Conservation (phyloP, 2,797 vertebrate genomes). For the Pipistrellus kuhlii region DNA sequence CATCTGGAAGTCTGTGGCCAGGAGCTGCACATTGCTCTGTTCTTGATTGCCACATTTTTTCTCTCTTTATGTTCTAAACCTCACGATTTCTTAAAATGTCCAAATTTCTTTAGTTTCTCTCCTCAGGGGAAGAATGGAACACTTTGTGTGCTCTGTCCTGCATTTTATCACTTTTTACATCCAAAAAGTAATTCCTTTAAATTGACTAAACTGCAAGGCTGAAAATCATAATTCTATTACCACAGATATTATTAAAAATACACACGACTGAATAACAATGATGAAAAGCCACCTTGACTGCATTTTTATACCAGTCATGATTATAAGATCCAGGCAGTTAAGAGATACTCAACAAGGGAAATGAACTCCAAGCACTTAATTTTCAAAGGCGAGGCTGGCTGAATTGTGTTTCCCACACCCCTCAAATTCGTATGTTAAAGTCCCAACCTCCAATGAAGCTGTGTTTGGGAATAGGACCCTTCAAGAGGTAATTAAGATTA, state of each 20-base stretch:
- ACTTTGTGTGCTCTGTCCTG: not conserved
- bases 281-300: not conserved
- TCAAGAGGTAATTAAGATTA: not conserved
- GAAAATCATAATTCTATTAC: slow-evolving; percentile 43
- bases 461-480: not conserved
- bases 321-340: no score
- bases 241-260: slow-evolving; percentile 64
- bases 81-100: not conserved
- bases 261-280: not conserved
- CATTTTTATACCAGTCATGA: not conserved
- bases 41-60: not conserved
- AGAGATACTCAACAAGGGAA: not conserved
- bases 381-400: slow-evolving; percentile 53
- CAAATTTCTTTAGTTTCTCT: not conserved
- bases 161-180: slow-evolving; percentile 28
- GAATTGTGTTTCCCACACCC: not conserved
- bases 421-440: not conserved
- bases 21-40: not conserved
- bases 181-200: slow-evolving; percentile 21
- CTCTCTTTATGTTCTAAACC: not conserved
- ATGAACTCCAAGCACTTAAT: slow-evolving; percentile 29
- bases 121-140: not conserved
- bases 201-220: slow-evolving; percentile 29
- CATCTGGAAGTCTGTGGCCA: not conserved
- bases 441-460: not conserved